A percentile compares a stretch with the other conserved stretches of the same genome.
phyloP scores from a whole-genome alignment of 2,888 invertebrate species.

The Adelognathus sp. region DNA sequence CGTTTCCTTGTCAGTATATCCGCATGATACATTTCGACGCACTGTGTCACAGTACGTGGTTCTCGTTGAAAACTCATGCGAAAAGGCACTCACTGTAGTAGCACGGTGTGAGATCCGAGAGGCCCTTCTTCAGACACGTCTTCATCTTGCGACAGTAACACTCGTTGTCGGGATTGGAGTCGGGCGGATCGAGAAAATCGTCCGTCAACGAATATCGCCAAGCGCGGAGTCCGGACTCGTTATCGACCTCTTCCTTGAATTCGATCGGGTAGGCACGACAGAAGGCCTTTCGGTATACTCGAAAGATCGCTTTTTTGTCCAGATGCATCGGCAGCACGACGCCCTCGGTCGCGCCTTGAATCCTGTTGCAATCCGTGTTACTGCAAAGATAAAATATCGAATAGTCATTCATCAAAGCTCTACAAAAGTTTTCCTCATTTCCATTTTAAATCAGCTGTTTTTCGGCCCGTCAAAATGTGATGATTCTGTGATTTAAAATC shows the following conservation, averaged over 20 bases:
- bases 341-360: constrained; percentile 88
- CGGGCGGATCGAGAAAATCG: constrained; percentile 83
- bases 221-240: constrained; percentile 83
- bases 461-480: too few relatives aligned
- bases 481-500: too few relatives aligned
- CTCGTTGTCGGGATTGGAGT: constrained; percentile 84
- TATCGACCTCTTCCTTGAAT: constrained; percentile 77
- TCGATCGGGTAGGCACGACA: constrained; percentile 87
- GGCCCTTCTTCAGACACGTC: constrained; percentile 84
- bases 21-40: too few relatives aligned
- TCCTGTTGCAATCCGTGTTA: constrained; percentile 85
- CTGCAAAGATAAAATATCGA: constrained; percentile 67
- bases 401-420: not conserved
- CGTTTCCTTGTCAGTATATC: too few relatives aligned
- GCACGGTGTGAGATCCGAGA: constrained; percentile 88
- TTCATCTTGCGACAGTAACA: constrained; percentile 84
- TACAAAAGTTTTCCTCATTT: not conserved
- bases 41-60: too few relatives aligned
- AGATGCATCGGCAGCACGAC: constrained; percentile 86
- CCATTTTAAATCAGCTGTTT: too few relatives aligned
- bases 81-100: constrained; percentile 85
- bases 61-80: too few relatives aligned
- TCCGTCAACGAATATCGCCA: constrained; percentile 85
- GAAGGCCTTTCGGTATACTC: constrained; percentile 88
- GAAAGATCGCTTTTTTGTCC: constrained; percentile 82